phyloP scores from a whole-genome alignment of 2,113 vertebrate genomes.

The Aspidoscelis tigris region DNA sequence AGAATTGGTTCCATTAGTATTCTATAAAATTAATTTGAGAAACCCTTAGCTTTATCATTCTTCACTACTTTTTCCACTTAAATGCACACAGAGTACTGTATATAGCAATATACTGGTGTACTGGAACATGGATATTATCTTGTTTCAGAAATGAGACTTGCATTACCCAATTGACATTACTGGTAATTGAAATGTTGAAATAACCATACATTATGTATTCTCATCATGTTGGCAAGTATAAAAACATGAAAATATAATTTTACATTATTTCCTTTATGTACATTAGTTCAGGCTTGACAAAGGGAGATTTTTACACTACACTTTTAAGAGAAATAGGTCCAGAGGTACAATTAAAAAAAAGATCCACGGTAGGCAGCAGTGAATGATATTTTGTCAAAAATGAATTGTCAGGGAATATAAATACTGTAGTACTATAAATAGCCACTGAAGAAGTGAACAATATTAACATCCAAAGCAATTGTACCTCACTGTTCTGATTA shows the following conservation, averaged over 20 bases:
- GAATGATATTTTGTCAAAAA: slow-evolving; percentile 68
- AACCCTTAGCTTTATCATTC: slow-evolving; percentile 82
- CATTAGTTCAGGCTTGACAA: slow-evolving; percentile 82
- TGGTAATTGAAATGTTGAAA: slow-evolving; percentile 78
- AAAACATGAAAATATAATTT: slow-evolving; percentile 89
- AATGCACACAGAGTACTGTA: slow-evolving; percentile 81
- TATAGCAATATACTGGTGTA: slow-evolving; percentile 81
- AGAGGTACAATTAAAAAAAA: slow-evolving; percentile 79
- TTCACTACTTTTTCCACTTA: slow-evolving; percentile 78
- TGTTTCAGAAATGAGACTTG: slow-evolving; percentile 74
- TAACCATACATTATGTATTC: slow-evolving; percentile 79
- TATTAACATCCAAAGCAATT: slow-evolving; percentile 59
- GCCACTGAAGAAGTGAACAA: slow-evolving; percentile 72
- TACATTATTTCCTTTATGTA: slow-evolving; percentile 86
- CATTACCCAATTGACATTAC: slow-evolving; percentile 76
- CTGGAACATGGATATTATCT: slow-evolving; percentile 81
- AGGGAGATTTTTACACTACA: slow-evolving; percentile 68
- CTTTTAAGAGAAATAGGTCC: slow-evolving; percentile 77
- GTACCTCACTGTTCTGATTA: slow-evolving; percentile 71
- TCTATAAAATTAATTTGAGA: slow-evolving; percentile 84
- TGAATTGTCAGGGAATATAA: slow-evolving; percentile 59
- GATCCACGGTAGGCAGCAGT: slow-evolving; percentile 64
- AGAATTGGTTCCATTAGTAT: slow-evolving; percentile 79
- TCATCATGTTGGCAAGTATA: slow-evolving; percentile 79
- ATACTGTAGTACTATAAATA: slow-evolving; percentile 70